phyloP scores from a whole-genome alignment of 2,113 vertebrate genomes.

The Otolemur garnettii region DNA sequence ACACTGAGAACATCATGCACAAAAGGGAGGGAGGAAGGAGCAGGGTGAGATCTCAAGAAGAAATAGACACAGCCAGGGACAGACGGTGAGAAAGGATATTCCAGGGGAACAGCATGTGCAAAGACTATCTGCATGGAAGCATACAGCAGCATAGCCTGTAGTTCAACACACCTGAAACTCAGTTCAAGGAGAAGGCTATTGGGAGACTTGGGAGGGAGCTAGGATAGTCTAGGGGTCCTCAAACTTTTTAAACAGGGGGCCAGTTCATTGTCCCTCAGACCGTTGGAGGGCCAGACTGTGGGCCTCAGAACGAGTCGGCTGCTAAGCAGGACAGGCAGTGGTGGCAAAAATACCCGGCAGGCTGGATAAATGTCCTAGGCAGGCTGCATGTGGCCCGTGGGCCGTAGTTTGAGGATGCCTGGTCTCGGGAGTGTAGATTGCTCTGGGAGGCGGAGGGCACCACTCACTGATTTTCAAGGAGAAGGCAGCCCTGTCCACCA shows the following conservation, averaged over 20 bases:
- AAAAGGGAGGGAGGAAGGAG: fast-evolving
- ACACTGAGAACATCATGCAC: neutral
- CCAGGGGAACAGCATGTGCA: neutral
- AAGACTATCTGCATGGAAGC: neutral
- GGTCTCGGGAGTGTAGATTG: neutral
- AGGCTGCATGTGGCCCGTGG: too few species aligned
- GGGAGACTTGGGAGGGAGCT: neutral
- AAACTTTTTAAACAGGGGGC: too few species aligned
- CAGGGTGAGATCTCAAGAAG: neutral
- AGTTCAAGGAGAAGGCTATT: neutral
- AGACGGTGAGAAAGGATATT: neutral
- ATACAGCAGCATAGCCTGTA: neutral
- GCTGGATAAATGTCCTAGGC: too few species aligned
- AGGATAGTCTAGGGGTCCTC: neutral
- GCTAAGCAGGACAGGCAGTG: too few species aligned
- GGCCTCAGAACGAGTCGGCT: too few species aligned
- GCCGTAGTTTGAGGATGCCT: too few species aligned
- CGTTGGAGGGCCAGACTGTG: too few species aligned
- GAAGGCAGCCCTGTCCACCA: neutral
- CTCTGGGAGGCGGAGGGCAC: neutral
- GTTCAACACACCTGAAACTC: neutral
- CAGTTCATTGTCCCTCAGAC: too few species aligned
- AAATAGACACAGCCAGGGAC: neutral
- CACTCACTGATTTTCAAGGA: neutral
- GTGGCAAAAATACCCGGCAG: too few species aligned